Evolutionary conservation across 2,888 invertebrate genomes (phyloP), one percentile per base, ranked within the genome.

Genomic region (Tetragonula carbonaria): DNA sequence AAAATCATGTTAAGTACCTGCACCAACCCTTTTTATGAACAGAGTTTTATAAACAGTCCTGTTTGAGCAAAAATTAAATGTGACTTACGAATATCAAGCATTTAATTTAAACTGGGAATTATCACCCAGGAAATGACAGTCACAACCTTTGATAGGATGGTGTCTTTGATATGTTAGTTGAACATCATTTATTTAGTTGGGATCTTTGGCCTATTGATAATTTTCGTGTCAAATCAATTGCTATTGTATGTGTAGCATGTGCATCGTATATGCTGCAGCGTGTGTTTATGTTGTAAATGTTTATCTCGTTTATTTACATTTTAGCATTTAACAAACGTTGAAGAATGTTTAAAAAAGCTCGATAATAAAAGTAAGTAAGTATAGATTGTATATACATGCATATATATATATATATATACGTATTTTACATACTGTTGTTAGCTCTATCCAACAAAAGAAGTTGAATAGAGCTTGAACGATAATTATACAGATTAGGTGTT

Each of bases 1-100:
- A 45, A 8, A 45, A 45, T 45, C 45, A 11, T 45, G 2, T 45
- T 45, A 45, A 1, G 8, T 45, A 8, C 11, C 8, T 45, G 96
- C 97, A 97, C 95, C 97, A 98, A 93, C 97, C 97, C 18, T 98
- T 98, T 28, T 28, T 28, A 28, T 28, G 28, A 28, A 28, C 28
- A 98, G 98, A 98, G 98, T 81, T 98, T 98, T 92, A 96, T 99
- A 86, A 97, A 98, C 92, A 99, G 99, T 92, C 99, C 99, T 6
- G 99, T 99, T 21, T 99, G 99, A 99, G 99, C 99, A 13, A 99
- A 99, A 95, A 99, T 99, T 90, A 99, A 99, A 95, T 99, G 99
- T 95, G 99, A 99, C 95, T 95, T 99, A 74, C 96, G 99, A 93
- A 97, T 99, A 91, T 95, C 99, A 76, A 97, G 99, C 99, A 55